These are phyloP conservation scores for Pagrus major DNA, from an alignment of 2,113 vertebrate species.

Conservation along the genomic window DNA sequence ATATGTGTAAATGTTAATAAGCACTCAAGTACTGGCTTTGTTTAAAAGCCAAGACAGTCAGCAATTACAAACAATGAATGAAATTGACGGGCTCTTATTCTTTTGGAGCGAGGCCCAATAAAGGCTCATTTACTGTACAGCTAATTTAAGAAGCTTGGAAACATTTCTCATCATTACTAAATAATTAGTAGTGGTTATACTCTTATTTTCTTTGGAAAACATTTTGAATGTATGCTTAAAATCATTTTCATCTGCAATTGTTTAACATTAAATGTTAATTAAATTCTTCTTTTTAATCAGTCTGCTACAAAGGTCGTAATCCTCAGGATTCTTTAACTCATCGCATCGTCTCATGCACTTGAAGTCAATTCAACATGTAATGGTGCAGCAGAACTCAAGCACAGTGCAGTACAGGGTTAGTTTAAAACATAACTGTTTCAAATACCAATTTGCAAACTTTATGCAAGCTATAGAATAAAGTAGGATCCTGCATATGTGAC, in stretches of 20 bases:
- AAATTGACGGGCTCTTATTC: background rate
- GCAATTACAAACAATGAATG: conserved; percentile 3
- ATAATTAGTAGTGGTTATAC: background rate
- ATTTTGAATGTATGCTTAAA: background rate
- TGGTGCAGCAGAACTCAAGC: conserved; percentile 43
- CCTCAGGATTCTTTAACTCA: conserved; percentile 24
- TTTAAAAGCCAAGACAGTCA: conserved; percentile 1
- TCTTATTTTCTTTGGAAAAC: background rate
- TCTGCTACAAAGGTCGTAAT: background rate
- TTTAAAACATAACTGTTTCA: conserved; percentile 8
- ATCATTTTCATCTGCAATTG: background rate
- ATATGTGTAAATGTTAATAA: conserved; percentile 39
- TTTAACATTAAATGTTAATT: background rate
- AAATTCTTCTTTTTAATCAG: background rate
- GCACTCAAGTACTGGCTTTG: conserved; percentile 30
- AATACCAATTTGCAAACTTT: conserved; percentile 30
- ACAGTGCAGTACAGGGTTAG: conserved; percentile 52
- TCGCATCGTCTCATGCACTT: background rate
- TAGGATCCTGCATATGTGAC: conserved; percentile 23
- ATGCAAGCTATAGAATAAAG: conserved; percentile 19
- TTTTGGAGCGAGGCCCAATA: conserved; percentile 9
- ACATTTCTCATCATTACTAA: conserved; percentile 11
- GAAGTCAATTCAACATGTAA: conserved; percentile 5
- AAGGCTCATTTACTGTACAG: conserved; percentile 20
- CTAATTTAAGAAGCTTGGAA: conserved; percentile 5